Base-by-base conservation (phyloP, 2,113 vertebrate genomes). In the Leiothrix lutea region DNA sequence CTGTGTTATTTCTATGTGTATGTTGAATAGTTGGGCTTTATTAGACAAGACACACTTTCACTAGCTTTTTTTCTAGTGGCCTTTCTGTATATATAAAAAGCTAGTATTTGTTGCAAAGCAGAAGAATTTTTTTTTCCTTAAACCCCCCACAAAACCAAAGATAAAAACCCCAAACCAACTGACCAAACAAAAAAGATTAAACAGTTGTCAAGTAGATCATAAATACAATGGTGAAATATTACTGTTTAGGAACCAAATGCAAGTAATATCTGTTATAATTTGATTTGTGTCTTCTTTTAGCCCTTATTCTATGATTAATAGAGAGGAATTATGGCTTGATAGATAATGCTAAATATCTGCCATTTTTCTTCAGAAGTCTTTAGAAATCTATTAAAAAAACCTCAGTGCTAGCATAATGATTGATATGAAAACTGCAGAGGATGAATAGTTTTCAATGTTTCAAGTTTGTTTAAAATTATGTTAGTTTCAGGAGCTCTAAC, bases 281-380 rank as follows among this genome's bases (percentile, higher is more conserved):
- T 97, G 70, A 96, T 94, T 96, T 96, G 92, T 96, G 88, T 94
- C 94, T 95, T 92, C 78, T 94, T 98, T 97, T 91, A 78, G 40
- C 79, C 48, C 73, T 96, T 96, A 97, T 94, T 44, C n/a, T 80
- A 4, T 97, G 92, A 97, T 98, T 97, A 97, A 97, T 97, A 96
- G 94, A 90, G 96, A 95, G 60, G 62, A 97, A 95, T 97, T 97
- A 97, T 93, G 47, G 72, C 69, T 86, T 96, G 90, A 95, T 96
- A 96, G 92, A 97, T 97, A 97, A 95, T 92, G 62, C 82, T 97
- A 96, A 97, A 97, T 97, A 96, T 96, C 84, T 97, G 61, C 83
- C 85, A 93, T 97, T 97, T 80, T 97, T 97, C 92, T 95, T 90
- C 80, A 95, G 92, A 97, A 97, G 94, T 95, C 90, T 97, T 96